phyloP scores from a whole-genome alignment of 2,797 vertebrate genomes.

The Pagetopsis macropterus region DNA sequence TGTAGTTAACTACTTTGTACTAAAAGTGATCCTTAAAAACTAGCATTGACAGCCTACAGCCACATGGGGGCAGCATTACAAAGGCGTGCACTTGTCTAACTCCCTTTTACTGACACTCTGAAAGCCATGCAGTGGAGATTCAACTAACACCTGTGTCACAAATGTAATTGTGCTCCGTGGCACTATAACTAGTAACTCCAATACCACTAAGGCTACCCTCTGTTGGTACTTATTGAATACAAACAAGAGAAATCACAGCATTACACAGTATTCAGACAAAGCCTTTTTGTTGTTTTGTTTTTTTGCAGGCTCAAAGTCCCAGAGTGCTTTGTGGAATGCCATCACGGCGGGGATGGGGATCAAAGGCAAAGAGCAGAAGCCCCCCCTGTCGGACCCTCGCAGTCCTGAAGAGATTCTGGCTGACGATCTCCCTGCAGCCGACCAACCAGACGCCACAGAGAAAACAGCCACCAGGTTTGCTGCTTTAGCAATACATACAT shows the following conservation, averaged over 20 bases:
- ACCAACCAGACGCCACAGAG: constrained; percentile 91
- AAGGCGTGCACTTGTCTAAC: not conserved
- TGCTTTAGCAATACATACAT: constrained; percentile 2
- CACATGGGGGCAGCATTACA: constrained; percentile 77
- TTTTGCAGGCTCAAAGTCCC: constrained; percentile 92
- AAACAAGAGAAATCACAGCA: too few species aligned
- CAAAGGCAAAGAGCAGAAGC: constrained; percentile 86
- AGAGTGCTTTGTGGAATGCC: constrained; percentile 92
- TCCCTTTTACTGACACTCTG: not conserved
- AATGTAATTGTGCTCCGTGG: not conserved
- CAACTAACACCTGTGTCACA: not conserved
- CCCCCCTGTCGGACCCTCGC: constrained; percentile 84
- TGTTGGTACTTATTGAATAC: too few species aligned
- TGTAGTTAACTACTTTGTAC: not conserved
- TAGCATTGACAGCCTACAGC: constrained; percentile 38
- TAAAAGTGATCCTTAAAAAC: not conserved
- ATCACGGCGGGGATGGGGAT: constrained; percentile 88
- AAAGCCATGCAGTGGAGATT: constrained; percentile 1
- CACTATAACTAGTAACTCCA: not conserved
- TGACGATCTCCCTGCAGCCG: constrained; percentile 88
- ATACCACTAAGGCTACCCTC: not conserved
- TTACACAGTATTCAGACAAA: too few species aligned
- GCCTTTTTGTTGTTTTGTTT: not conserved
- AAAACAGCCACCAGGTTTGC: constrained; percentile 91
- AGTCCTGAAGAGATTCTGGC: constrained; percentile 93